phyloP scores from a whole-genome alignment of 2,797 vertebrate species.

The Mus caroli region DNA sequence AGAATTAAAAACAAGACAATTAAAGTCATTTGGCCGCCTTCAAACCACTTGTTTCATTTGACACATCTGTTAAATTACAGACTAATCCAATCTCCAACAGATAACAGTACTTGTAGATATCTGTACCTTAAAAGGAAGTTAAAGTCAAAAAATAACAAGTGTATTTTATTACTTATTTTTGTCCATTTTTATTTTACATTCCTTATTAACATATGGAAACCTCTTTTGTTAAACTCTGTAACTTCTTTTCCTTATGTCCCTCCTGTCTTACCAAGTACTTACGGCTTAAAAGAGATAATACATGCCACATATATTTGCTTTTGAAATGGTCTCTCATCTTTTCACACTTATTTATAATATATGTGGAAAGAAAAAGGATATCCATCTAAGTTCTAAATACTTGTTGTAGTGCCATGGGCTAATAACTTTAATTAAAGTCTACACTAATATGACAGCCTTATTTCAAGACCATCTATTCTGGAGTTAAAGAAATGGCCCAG shows the following conservation, averaged over 20 bases:
- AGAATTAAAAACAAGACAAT: not conserved
- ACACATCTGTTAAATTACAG: constrained; percentile 7
- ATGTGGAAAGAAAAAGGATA: not conserved
- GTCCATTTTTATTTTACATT: not conserved
- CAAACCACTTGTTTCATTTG: not conserved
- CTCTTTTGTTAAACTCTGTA: not conserved
- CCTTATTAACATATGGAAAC: not conserved
- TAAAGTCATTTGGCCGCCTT: not conserved
- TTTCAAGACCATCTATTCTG: not conserved
- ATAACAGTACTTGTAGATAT: not conserved
- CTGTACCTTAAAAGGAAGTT: not conserved
- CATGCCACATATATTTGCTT: not conserved
- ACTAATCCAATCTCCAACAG: not conserved
- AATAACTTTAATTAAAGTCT: not conserved
- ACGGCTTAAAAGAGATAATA: not conserved
- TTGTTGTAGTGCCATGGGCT: not conserved
- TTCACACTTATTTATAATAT: constrained; percentile 1
- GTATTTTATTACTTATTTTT: not conserved
- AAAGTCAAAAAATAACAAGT: not conserved
- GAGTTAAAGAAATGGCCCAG: not conserved
- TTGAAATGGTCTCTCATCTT: not conserved
- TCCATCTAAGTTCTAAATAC: constrained; percentile 15
- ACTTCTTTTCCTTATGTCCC: not conserved
- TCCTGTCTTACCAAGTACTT: not conserved
- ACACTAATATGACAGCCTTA: not conserved